phyloP scores from a whole-genome alignment of 2,797 vertebrate genomes.

The Anniella stebbinsi region DNA sequence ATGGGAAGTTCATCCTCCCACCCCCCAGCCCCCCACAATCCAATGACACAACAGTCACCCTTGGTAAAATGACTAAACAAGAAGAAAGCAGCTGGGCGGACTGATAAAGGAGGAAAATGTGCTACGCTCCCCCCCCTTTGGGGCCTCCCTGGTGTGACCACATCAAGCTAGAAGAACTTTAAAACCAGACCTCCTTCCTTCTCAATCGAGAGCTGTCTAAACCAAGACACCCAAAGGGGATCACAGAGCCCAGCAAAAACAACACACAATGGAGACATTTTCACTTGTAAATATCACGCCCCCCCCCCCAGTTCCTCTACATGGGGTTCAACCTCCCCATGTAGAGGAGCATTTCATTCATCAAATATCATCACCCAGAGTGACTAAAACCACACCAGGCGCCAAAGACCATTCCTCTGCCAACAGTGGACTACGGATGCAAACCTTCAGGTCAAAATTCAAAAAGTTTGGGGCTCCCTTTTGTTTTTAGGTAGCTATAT shows the following conservation, averaged over 20 bases:
- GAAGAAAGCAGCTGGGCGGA: conserved; percentile 56
- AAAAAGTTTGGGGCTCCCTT: not conserved
- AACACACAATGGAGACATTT: not conserved
- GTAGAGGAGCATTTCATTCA: not conserved
- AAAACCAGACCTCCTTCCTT: not conserved
- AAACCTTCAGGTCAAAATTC: not conserved
- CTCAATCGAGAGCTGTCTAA: not conserved
- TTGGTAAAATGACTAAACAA: not conserved
- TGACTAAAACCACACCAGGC: not conserved
- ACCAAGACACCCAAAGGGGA: not conserved
- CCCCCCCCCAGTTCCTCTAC: not conserved
- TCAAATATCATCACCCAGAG: not conserved
- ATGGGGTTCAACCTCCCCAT: rapidly evolving
- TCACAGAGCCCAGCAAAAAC: not conserved
- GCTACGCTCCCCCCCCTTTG: conserved; percentile 21
- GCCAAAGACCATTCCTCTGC: too few species aligned
- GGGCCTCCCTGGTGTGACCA: conserved; percentile 34
- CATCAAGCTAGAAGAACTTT: conserved; percentile 45
- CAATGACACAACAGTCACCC: not conserved
- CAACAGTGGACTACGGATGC: not conserved
- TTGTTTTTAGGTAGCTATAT: not conserved
- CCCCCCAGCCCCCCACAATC: too few species aligned
- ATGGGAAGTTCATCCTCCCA: not conserved
- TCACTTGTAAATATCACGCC: not conserved
- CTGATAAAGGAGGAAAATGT: conserved; percentile 52